Conservation (phyloP, 2,113 vertebrate species). For the Atlantisia rogersi region DNA sequence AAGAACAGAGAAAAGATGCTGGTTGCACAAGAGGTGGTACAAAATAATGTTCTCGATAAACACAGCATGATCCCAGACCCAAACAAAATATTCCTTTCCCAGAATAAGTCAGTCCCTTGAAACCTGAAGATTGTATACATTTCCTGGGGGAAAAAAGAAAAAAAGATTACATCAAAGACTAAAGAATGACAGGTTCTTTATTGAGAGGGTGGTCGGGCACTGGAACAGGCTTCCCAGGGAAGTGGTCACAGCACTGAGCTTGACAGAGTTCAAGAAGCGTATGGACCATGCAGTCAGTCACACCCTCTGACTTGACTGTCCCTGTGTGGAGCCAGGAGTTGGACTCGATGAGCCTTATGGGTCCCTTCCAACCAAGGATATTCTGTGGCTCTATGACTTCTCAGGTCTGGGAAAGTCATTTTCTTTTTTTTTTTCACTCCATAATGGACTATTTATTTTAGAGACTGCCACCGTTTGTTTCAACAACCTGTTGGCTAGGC, state of each 20-base stretch:
- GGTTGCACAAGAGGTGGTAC: neutral
- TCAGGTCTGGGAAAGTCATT: neutral
- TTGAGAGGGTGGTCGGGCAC: no score
- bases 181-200: no score
- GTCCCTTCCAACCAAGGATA: no score
- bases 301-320: no score
- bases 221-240: no score
- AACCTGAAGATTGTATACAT: neutral
- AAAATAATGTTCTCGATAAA: neutral
- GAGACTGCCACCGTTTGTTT: neutral
- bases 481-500: neutral
- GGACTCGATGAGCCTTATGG: no score
- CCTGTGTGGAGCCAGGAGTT: no score
- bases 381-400: neutral
- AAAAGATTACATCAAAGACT: neutral
- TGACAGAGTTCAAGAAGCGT: no score
- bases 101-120: neutral
- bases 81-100: neutral
- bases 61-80: neutral
- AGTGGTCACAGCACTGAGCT: no score
- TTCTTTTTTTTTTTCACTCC: neutral
- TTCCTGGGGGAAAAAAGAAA: neutral
- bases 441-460: neutral
- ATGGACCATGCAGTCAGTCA: no score
- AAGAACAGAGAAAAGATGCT: neutral